phyloP scores from a whole-genome alignment of 2,113 vertebrate genomes.

The Pelecanoides urinatrix region DNA sequence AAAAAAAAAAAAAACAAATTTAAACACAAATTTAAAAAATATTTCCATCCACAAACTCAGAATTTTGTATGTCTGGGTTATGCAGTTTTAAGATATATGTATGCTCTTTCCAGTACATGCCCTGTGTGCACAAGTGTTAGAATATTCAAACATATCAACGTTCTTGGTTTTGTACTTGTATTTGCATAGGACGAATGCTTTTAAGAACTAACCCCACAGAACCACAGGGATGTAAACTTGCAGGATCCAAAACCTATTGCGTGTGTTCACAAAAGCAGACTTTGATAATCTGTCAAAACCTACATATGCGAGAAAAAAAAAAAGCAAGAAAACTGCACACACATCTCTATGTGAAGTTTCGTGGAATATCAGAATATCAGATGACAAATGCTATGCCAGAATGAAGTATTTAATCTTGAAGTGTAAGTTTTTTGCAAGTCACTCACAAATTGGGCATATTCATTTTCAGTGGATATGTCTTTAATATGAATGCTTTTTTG shows the following conservation, averaged over 20 bases:
- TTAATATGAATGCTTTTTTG: conserved; percentile 6
- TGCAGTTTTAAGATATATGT: rapidly evolving
- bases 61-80: background rate
- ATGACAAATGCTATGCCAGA: background rate
- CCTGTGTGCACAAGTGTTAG: background rate
- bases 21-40: background rate
- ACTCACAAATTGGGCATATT: conserved; percentile 25
- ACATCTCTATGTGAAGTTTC: background rate
- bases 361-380: background rate
- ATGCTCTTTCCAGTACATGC: background rate
- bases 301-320: background rate
- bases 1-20: no score
- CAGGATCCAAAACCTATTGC: background rate
- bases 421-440: background rate
- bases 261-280: background rate
- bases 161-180: background rate
- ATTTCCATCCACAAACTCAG: background rate
- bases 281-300: background rate
- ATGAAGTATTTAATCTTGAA: background rate
- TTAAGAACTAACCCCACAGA: background rate
- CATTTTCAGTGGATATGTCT: conserved; percentile 29
- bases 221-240: background rate
- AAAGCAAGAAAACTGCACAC: background rate
- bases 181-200: background rate
- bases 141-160: background rate